Percentiles rank a stretch among this genome's conserved stretches.
Conservation (phyloP, 2,888 invertebrate genomes). For the Agelastica alni region DNA sequence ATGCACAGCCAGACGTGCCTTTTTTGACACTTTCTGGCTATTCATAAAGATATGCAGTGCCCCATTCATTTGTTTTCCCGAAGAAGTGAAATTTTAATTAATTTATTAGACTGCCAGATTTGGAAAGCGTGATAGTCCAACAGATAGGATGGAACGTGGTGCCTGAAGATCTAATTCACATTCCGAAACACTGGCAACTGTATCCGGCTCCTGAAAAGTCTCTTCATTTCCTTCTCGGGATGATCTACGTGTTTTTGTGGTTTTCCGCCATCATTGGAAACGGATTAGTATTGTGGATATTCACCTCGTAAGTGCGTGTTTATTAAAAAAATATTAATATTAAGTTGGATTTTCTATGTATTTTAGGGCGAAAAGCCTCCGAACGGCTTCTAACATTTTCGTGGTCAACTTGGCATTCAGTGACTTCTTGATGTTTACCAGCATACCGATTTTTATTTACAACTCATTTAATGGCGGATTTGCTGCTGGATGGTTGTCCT, state of each 20-base stretch:
- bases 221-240: conserved; percentile 77
- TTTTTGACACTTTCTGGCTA: no score
- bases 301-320: conserved; percentile 66
- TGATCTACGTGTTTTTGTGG: conserved; percentile 76
- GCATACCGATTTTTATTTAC: conserved; percentile 83
- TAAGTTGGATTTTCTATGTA: background rate
- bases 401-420: conserved; percentile 81
- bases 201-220: conserved; percentile 81
- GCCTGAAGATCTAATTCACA: conserved; percentile 73
- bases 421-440: conserved; percentile 86
- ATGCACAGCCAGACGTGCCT: no score
- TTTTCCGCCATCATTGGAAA: conserved; percentile 74
- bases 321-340: background rate
- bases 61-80: no score
- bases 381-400: conserved; percentile 82
- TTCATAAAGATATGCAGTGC: no score
- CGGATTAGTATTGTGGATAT: conserved; percentile 84
- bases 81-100: background rate
- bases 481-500: conserved; percentile 73
- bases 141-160: conserved; percentile 75
- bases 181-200: conserved; percentile 81
- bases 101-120: conserved; percentile 22
- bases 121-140: conserved; percentile 19
- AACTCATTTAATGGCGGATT: conserved; percentile 81
- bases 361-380: conserved; percentile 69